These are phyloP conservation scores for Galeopterus variegatus DNA, from an alignment of 2,113 vertebrate species.

Conservation along the genomic window DNA sequence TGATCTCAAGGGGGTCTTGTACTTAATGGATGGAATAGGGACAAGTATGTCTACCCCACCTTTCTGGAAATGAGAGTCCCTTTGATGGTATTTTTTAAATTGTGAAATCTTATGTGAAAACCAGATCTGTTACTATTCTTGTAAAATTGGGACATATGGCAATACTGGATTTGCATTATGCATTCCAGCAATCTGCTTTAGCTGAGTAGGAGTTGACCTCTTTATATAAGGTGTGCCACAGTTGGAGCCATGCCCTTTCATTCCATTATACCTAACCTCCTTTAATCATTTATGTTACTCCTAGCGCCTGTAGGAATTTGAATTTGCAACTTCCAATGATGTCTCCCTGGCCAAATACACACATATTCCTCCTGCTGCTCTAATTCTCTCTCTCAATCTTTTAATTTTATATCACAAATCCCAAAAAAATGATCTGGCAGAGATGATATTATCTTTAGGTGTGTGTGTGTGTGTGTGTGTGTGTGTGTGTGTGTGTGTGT, in stretches of 20 bases:
- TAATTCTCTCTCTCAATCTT: slow-evolving; percentile 45
- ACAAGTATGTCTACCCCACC: background rate
- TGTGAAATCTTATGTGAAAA: slow-evolving; percentile 61
- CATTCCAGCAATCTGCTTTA: slow-evolving; percentile 50
- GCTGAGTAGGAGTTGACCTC: slow-evolving; percentile 45
- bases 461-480: background rate
- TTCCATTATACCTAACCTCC: background rate
- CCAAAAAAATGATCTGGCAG: background rate
- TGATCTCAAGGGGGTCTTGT: background rate
- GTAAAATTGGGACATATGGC: slow-evolving; percentile 65
- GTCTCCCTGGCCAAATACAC: background rate
- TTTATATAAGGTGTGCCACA: background rate
- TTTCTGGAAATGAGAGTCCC: slow-evolving; percentile 32
- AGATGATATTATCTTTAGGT: background rate
- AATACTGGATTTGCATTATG: slow-evolving; percentile 9
- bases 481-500: too few relatives aligned
- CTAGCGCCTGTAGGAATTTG: background rate
- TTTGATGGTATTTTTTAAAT: slow-evolving; percentile 56
- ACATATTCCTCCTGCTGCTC: background rate
- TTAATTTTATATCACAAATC: slow-evolving; percentile 36
- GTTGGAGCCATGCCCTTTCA: background rate
- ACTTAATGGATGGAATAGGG: background rate
- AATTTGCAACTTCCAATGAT: background rate
- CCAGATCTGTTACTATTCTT: slow-evolving; percentile 66
- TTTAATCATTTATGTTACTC: background rate